These are phyloP conservation scores for Drosophila macrospina DNA, from an alignment of 2,888 invertebrate species.

Conservation along the genomic window DNA sequence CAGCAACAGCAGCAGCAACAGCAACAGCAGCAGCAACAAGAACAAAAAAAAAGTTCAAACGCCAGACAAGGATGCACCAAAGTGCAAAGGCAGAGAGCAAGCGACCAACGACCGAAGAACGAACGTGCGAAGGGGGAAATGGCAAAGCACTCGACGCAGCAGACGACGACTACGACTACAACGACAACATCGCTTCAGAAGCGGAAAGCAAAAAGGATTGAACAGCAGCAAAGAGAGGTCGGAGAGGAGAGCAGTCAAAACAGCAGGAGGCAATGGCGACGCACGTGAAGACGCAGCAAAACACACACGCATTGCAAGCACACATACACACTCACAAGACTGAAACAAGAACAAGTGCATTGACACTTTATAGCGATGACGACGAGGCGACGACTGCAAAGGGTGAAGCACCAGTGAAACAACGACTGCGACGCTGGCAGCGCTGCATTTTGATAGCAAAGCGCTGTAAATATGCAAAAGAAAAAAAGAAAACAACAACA, in stretches of 20 bases:
- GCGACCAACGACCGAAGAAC: conserved; percentile 44
- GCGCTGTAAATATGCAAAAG: conserved; percentile 59
- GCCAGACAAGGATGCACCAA: conserved; percentile 81
- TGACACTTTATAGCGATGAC: conserved; percentile 79
- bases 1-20: conserved; percentile 35
- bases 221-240: conserved; percentile 50
- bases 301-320: conserved; percentile 62
- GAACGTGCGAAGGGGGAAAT: conserved; percentile 45
- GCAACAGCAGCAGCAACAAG: conserved; percentile 35
- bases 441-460: conserved; percentile 72
- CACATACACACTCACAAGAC: conserved; percentile 40
- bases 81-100: conserved; percentile 79
- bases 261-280: conserved; percentile 79
- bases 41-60: conserved; percentile 79
- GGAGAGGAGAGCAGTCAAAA: conserved; percentile 50
- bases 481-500: conserved; percentile 24
- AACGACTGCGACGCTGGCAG: conserved; percentile 56
- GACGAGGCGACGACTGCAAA: conserved; percentile 62
- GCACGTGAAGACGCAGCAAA: conserved; percentile 81
- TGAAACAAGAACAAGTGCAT: conserved; percentile 84
- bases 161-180: conserved; percentile 57
- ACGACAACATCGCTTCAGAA: conserved; percentile 61
- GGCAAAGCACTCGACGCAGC: conserved; percentile 66
- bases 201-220: conserved; percentile 80
- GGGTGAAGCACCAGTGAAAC: conserved; percentile 68